Base-by-base conservation (phyloP, 2,888 invertebrate genomes). In the Coronaproctus castanopsis region DNA sequence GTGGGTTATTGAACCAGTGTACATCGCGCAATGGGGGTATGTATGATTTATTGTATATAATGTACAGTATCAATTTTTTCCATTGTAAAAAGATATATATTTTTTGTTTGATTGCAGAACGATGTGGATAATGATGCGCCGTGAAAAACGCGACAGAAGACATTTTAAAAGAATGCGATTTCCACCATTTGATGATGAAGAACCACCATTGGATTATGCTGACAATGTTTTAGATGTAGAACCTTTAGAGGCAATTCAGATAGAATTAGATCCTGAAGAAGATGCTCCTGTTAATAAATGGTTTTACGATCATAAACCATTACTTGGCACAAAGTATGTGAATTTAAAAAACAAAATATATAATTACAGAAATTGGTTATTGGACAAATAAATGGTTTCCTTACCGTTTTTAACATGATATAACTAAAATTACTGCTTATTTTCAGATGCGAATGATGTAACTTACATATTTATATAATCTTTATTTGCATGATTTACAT, bases 111-210 rank as follows among this genome's bases (percentile, higher is more conserved):
- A 55, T 3, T 2, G 14, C 64, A 85, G 85, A 52, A 93, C 97
- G 1, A 98, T 99, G 97, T 99, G 98, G 98, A 97, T 99, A 66
- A 98, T 98, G 96, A 97, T 99, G 97, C 78, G 98, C 66, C 80
- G 98, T 66, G 97, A 99, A 71, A 98, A 99, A 73, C 79, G 98
- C 64, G 98, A 98, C 76, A 85, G 98, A 71, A 81, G 97, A 24
- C 98, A 98, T 72, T 98, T 98, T 72, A 98, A 98, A 73, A 78
- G 98, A 66, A 99, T 99, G 98, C 79, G 98, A 66, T 99, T 99
- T 72, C 98, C 98, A 18, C 98, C 98, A 0, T 99, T 99, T 72
- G 98, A 99, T 71, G 98, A 99, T 73, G 98, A 99, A 74, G 98
- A 99, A 76, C 98, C 98, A 54, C 98, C 98, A 0, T 75, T 99